phyloP scores from a whole-genome alignment of 2,797 vertebrate genomes.

The Morus bassanus region DNA sequence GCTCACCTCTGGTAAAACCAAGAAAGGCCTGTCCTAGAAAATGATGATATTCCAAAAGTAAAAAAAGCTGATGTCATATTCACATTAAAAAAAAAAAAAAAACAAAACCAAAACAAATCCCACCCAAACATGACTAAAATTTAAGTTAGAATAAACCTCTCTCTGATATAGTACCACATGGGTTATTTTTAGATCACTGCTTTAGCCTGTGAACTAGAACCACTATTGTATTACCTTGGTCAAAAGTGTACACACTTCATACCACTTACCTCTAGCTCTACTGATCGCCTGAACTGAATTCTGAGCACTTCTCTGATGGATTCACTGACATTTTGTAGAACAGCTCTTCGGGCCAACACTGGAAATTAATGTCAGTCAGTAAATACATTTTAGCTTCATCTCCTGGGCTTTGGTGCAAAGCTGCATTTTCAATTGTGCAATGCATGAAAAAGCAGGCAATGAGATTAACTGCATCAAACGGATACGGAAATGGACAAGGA shows the following conservation, averaged over 20 bases:
- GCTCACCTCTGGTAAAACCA: not conserved
- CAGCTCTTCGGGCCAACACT: slow-evolving; percentile 85
- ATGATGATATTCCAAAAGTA: not conserved
- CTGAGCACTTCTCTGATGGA: slow-evolving; percentile 87
- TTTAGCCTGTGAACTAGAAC: not conserved
- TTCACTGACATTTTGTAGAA: slow-evolving; percentile 85
- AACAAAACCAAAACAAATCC: no score
- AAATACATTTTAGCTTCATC: slow-evolving; percentile 16
- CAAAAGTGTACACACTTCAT: not conserved
- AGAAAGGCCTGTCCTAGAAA: not conserved
- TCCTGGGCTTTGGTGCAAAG: not conserved
- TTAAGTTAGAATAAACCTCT: not conserved
- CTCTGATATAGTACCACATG: not conserved
- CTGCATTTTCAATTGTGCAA: not conserved
- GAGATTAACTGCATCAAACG: not conserved
- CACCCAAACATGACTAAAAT: not conserved
- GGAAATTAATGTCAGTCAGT: slow-evolving; percentile 49
- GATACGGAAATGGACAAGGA: not conserved
- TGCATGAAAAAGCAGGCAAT: slow-evolving; percentile 9
- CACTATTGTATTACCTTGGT: not conserved
- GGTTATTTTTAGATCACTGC: not conserved
- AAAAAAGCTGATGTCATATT: not conserved
- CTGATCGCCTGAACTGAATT: slow-evolving; percentile 85
- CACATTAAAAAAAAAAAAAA: not conserved
- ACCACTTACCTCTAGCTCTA: slow-evolving; percentile 90